These are phyloP conservation scores for Glareola pratincola DNA, from an alignment of 2,113 vertebrate species.

Conservation along the genomic window DNA sequence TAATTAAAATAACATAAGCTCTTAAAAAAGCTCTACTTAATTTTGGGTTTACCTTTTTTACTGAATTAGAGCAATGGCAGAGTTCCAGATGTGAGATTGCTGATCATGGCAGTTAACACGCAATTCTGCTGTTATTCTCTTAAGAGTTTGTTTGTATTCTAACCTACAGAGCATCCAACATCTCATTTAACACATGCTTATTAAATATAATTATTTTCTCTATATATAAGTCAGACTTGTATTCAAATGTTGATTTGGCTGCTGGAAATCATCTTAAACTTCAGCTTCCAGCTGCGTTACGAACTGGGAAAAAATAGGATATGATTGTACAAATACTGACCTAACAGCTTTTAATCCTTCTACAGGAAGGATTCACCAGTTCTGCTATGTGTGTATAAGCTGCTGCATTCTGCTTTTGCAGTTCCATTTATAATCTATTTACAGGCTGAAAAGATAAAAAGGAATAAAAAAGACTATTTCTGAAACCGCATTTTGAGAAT, in stretches of 20 bases:
- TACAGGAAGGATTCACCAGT: background rate
- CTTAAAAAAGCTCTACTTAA: background rate
- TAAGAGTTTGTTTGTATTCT: background rate
- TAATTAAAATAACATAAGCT: background rate
- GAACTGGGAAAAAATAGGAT: background rate
- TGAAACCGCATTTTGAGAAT: background rate
- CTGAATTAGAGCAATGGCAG: background rate
- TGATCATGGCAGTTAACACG: background rate
- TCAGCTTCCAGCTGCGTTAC: background rate
- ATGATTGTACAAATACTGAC: background rate
- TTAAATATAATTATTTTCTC: constrained; percentile 6
- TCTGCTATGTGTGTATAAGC: background rate
- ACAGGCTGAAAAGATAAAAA: background rate
- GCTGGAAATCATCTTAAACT: background rate
- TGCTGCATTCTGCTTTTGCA: background rate
- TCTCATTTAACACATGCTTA: background rate
- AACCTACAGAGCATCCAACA: background rate
- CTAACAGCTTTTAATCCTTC: background rate
- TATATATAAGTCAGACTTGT: background rate
- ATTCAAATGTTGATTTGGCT: background rate
- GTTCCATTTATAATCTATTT: background rate
- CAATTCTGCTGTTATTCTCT: background rate
- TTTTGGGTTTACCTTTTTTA: background rate
- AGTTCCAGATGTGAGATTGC: background rate
- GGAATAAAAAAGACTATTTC: background rate